Evolutionary conservation across 1,140 invertebrate genomes (phyloP).

Genomic region (Dolichoris vasculosae): DNA sequence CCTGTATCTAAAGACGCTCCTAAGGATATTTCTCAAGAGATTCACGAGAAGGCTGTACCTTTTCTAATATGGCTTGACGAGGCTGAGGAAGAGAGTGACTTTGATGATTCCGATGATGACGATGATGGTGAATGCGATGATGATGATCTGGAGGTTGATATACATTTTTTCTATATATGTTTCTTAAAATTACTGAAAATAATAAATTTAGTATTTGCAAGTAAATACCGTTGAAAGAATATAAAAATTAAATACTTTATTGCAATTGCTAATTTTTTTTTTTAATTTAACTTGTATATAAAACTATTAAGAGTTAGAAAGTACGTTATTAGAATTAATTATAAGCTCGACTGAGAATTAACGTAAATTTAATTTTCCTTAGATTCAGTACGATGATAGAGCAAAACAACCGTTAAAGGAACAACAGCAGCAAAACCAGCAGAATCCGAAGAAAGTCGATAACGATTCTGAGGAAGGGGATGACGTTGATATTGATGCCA

Average conservation of each 20-base stretch:
- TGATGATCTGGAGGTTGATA: conserved; percentile 78
- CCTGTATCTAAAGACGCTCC: conserved; percentile 93
- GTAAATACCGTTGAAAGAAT: not conserved
- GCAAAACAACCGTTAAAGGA: conserved; percentile 84
- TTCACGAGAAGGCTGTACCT: conserved; percentile 92
- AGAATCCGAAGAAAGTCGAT: conserved; percentile 71
- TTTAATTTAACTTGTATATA: not conserved
- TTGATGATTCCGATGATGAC: conserved; percentile 82
- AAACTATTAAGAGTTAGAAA: not conserved
- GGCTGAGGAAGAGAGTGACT: conserved; percentile 93
- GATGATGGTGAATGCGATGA: conserved; percentile 83
- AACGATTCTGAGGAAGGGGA: conserved; percentile 83
- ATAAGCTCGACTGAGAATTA: not conserved
- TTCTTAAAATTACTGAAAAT: not conserved
- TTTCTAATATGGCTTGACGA: conserved; percentile 98
- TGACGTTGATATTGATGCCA: conserved; percentile 94
- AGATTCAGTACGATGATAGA: conserved; percentile 92
- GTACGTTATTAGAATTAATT: not conserved
- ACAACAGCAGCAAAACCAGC: conserved; percentile 71
- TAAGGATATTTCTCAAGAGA: conserved; percentile 92
- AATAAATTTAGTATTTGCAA: not conserved
- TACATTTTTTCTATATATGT: not conserved
- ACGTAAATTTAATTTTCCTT: conserved; percentile 55
- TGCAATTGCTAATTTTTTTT: too few relatives aligned
- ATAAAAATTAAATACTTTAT: too few relatives aligned